Evolutionary conservation across 2,888 invertebrate species (phyloP), one percentile per base, ranked within the genome.

Genomic region (Sphaerophoria taeniata): DNA sequence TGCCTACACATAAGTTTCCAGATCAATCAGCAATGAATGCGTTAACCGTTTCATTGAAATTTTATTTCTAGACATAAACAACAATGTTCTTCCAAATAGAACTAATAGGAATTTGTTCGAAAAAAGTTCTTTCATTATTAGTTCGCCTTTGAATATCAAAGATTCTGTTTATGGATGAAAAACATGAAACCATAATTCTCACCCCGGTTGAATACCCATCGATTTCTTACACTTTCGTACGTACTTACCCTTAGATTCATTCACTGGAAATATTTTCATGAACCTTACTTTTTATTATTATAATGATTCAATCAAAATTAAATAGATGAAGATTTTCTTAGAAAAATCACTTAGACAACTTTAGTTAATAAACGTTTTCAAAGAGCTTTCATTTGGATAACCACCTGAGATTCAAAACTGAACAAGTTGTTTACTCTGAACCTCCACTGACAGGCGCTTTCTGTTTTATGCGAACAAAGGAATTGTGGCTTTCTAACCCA

Each of bases 371-470:
- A 65, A 33, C 73, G 55, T 61, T 60, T 60, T 24, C 39, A 65
- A 60, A 69, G 24, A 79, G 39, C 36, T 56, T 65, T 63, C 36
- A 3, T 43, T 49, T 75, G 75, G 70, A 53, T 55, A 65, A 60
- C 71, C 60, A 76, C 65, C 71, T 76, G 76, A 34, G 34, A 76
- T 47, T 58, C 36, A 65, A 76, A 60, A 56, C 2, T 24, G 24
- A 24, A 24, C 24, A 24, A 24, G 24, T 67, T 67, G 65, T 65
- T 53, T 67, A 69, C 70, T 70, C 14, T 7, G 5, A 11, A 43
- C 43, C 12, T 12, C 12, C 33, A 55, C 55, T 70, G 47, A 45
- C 47, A 71, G 81, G 65, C 76, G 71, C 76, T 76, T 81, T 81
- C 60, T 36, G 2, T 49, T 3, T 45, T 45, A 36, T 69, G 67